Base-by-base conservation (phyloP, 2,888 invertebrate species). In the Hanleya hanleyi region DNA sequence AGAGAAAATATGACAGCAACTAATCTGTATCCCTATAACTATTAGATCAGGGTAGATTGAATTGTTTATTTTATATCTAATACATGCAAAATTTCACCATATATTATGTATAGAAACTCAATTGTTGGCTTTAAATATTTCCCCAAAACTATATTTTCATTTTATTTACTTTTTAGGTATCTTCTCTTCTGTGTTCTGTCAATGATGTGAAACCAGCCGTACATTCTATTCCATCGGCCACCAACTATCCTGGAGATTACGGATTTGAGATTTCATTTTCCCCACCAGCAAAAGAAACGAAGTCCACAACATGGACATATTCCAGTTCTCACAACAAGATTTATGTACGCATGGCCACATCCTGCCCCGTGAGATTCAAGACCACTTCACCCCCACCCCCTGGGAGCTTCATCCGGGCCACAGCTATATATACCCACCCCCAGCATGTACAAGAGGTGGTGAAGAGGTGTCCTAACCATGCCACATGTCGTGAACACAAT, bases 171-270 rank as follows among this genome's bases (percentile, higher is more conserved):
- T n/a, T n/a, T n/a, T n/a, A n/a, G n/a, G n/a, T n/a, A n/a, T n/a
- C n/a, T n/a, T n/a, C n/a, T n/a, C n/a, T n/a, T n/a, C n/a, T n/a
- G n/a, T n/a, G n/a, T n/a, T n/a, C n/a, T n/a, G n/a, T n/a, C n/a
- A n/a, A n/a, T n/a, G n/a, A n/a, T n/a, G n/a, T n/a, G n/a, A n/a
- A n/a, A n/a, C n/a, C n/a, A n/a, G n/a, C n/a, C n/a, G n/a, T n/a
- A n/a, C 57, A 57, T 57, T 57, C 57, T 57, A 15, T 47, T 75
- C 15, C 73, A 4, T 57, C 57, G 12, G 22, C 57, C 26, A 57
- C 57, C 32, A 18, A 29, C 29, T 57, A 29, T 26, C 57, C 57
- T 29, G 57, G 57, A 1, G 26, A 57, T 15, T 57, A 57, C 32
- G 57, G 57, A 22, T 57, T 57, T 26, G 22, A 57, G 7, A 22